A percentile compares a stretch with the other conserved stretches of the same genome.
phyloP scores from a whole-genome alignment of 2,888 invertebrate genomes.

The Scaptomyza polygonia region DNA sequence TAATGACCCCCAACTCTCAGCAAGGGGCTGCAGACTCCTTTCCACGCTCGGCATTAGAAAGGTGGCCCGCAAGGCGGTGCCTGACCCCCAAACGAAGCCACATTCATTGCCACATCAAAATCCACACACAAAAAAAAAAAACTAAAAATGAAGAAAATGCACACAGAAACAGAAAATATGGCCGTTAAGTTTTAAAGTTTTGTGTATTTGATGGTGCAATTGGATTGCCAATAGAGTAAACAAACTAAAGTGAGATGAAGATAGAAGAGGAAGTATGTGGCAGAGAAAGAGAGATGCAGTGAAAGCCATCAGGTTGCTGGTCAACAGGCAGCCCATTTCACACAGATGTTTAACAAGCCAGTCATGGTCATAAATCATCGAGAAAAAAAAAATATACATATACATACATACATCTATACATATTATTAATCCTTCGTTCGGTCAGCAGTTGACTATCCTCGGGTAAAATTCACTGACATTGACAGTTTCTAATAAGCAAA shows the following conservation, averaged over 20 bases:
- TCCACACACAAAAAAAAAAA: conserved; percentile 8
- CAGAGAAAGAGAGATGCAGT: conserved; percentile 37
- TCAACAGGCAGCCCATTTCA: conserved; percentile 60
- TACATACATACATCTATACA: conserved; percentile 8
- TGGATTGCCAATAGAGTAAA: conserved; percentile 58
- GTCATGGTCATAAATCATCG: conserved; percentile 73
- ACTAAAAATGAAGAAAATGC: conserved; percentile 37
- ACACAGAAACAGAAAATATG: conserved; percentile 28
- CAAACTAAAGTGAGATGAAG: conserved; percentile 29
- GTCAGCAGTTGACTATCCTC: conserved; percentile 35
- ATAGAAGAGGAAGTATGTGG: not conserved
- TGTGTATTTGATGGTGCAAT: conserved; percentile 27
- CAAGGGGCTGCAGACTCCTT: conserved; percentile 53
- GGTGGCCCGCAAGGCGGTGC: conserved; percentile 74
- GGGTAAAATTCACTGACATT: conserved; percentile 65
- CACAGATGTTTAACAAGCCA: conserved; percentile 75
- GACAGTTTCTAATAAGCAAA: conserved; percentile 77
- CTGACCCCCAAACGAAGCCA: conserved; percentile 69
- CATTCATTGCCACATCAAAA: conserved; percentile 37
- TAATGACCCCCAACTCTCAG: conserved; percentile 61
- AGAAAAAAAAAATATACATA: conserved; percentile 34
- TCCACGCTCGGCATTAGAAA: conserved; percentile 65
- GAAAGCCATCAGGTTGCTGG: conserved; percentile 61
- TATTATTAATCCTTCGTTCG: conserved; percentile 39
- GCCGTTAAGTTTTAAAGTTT: conserved; percentile 24